Evolutionary conservation across 2,113 vertebrate genomes (phyloP).

Genomic region (Bolborhynchus lineola): DNA sequence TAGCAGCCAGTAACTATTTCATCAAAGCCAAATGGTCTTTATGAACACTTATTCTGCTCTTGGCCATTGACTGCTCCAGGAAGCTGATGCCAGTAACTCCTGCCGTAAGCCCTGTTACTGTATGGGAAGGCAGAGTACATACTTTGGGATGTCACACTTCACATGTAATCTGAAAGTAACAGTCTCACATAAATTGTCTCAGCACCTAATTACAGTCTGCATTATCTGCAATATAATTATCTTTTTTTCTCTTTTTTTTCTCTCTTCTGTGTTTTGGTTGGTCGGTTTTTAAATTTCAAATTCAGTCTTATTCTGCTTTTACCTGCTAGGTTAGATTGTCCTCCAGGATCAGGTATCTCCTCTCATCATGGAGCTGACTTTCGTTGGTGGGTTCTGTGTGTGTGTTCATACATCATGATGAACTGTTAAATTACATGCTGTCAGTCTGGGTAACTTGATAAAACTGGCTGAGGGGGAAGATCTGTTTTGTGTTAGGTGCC

Average conservation of each 20-base stretch:
- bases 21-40: background rate
- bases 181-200: background rate
- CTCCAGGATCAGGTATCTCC: background rate
- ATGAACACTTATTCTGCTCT: no score
- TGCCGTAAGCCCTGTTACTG: background rate
- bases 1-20: background rate
- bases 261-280: background rate
- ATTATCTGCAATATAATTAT: background rate
- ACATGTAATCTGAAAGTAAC: rapidly evolving
- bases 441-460: background rate
- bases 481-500: background rate
- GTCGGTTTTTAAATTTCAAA: background rate
- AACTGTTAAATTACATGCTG: background rate
- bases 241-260: background rate
- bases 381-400: rapidly evolving
- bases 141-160: background rate
- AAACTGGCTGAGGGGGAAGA: background rate
- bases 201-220: background rate
- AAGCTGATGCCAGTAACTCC: background rate
- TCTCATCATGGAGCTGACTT: rapidly evolving
- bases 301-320: background rate
- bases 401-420: rapidly evolving
- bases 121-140: background rate
- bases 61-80: background rate
- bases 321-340: background rate